Base-by-base conservation (phyloP, 2,888 invertebrate genomes). In the Laothoe populi region DNA sequence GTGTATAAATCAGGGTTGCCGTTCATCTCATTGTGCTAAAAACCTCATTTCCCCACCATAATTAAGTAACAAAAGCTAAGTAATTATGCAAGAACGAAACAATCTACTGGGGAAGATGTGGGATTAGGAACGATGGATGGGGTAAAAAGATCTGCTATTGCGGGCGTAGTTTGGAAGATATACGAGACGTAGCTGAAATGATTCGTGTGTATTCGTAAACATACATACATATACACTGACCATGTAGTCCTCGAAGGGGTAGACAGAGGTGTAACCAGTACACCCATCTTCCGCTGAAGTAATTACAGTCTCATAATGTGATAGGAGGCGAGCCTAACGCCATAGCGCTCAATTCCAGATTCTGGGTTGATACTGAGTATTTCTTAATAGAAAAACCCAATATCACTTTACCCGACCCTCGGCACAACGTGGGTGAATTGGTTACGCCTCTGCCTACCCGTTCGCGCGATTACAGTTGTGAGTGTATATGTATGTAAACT, bases 1-100 rank as follows among this genome's bases (percentile, higher is more conserved):
- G 66, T 68, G 71, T 73, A 77, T 82, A 82, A 83, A 82, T 83
- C 79, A 83, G 69, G 71, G 71, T 69, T 73, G 68, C 74, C 73
- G 78, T 82, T 83, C 80, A 74, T 81, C 80, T 79, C 81, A 77
- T 84, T 83, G 81, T 78, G 79, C 78, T 87, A 83, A 86, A 87
- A 86, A 84, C 84, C 82, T 79, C 81, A 82, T 80, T 81, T 81
- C 78, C 78, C 71, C 75, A 70, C 79, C 77, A 80, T 86, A 86
- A 87, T 88, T 87, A 88, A 86, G 84, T 84, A 86, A 86, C 86
- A 87, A 87, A 86, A 84, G 86, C 86, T 84, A 84, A 86, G 86
- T 87, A 88, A 87, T 88, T 88, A 87, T 87, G 87, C 86, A 83
- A 82, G 74, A 86, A 84, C 83, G 85, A 87, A 85, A 86, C 86